Evolutionary conservation across 2,888 invertebrate species (phyloP).

Genomic region (Coremacera marginata): DNA sequence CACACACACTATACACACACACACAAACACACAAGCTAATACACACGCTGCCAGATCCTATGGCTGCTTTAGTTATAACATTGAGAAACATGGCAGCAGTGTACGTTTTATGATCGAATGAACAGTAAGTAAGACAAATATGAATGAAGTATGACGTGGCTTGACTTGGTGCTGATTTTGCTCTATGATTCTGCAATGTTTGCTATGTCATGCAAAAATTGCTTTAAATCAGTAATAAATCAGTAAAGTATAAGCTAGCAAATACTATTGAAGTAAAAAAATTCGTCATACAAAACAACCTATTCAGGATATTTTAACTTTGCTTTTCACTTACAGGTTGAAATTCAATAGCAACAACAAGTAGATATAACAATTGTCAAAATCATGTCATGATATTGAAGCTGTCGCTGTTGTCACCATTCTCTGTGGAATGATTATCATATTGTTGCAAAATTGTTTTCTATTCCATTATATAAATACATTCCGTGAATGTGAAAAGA

Average conservation of each 20-base stretch:
- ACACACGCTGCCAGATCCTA: background rate
- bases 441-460: no score
- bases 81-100: constrained; percentile 8
- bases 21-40: background rate
- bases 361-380: no score
- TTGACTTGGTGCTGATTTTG: background rate
- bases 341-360: no score
- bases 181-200: no score
- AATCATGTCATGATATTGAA: no score
- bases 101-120: constrained; percentile 28
- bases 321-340: background rate
- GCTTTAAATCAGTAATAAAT: background rate
- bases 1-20: background rate
- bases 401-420: no score
- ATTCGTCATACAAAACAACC: background rate
- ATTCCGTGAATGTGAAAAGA: no score
- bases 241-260: background rate
- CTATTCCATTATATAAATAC: no score
- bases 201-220: background rate
- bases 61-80: background rate
- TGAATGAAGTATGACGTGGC: background rate
- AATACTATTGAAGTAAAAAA: background rate
- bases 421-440: no score
- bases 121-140: background rate
- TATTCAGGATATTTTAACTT: background rate